phyloP scores from a whole-genome alignment of 35 echinoderm and acorn worm species.

The Strongylocentrotus purpuratus region DNA sequence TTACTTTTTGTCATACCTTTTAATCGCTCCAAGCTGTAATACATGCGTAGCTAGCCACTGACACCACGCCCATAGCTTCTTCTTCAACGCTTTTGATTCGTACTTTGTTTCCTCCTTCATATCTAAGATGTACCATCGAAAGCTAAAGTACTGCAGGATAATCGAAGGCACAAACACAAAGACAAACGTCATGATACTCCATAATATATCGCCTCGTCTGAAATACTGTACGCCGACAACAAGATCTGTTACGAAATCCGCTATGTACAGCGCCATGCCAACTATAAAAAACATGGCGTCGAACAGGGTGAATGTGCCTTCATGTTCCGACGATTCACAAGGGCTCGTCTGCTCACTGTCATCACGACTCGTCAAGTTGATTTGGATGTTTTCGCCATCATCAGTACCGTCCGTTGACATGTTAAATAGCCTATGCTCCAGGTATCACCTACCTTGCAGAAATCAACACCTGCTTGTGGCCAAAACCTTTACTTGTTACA shows the following conservation, averaged over 20 bases:
- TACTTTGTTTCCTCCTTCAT: slow-evolving; percentile 4
- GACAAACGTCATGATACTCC: slow-evolving; percentile 83
- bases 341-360: background rate
- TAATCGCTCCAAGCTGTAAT: slow-evolving; percentile 84
- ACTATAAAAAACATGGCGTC: slow-evolving; percentile 79
- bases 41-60: slow-evolving; percentile 73
- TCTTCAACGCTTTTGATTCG: background rate
- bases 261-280: slow-evolving; percentile 85
- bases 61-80: slow-evolving; percentile 62
- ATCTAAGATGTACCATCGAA: slow-evolving; percentile 85
- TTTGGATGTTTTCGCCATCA: background rate
- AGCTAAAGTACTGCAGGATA: slow-evolving; percentile 83
- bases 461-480: too few species aligned
- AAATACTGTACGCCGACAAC: slow-evolving; percentile 77
- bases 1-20: slow-evolving; percentile 56
- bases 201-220: slow-evolving; percentile 43
- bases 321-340: background rate
- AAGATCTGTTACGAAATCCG: slow-evolving; percentile 81
- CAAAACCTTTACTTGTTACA: too few species aligned
- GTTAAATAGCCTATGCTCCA: background rate
- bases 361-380: background rate
- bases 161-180: slow-evolving; percentile 86
- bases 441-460: background rate
- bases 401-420: background rate
- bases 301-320: slow-evolving; percentile 52